Base-by-base conservation (phyloP, 1,140 invertebrate species). In the Atta colombica region DNA sequence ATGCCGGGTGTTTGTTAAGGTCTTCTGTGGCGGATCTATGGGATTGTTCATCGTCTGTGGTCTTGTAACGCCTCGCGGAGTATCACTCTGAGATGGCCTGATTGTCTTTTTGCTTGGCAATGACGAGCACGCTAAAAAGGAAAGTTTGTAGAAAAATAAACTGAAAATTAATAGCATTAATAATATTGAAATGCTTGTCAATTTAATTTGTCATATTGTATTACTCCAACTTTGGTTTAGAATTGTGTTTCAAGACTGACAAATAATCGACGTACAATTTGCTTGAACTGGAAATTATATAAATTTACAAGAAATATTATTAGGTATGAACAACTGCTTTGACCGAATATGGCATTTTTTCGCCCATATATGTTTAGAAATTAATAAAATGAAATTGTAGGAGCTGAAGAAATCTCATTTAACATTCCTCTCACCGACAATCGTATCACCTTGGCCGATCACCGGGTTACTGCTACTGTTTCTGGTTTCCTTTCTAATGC, bases 401-500 rank as follows among this genome's bases (percentile, higher is more conserved):
- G 1, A 55, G 21, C 18, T 31, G 66, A 39, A 39, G 39, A 6
- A n/a, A 21, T 82, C 3, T 60, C 18, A 45, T 31, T 12, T 28
- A 35, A 35, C 5, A 49, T 49, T 10, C 10, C 6, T 93, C 88
- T 95, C 95, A 75, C 91, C 93, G 16, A 86, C 31, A 21, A 49
- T 81, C 4, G 39, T 81, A 31, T 94, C 92, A 14, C 91, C 90
- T 86, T 94, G 93, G 18, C 92, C 93, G 7, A 90, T 85, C 1
- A 89, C 58, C 3, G 72, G 58, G 6, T 66, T 87, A 35, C 60
- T 74, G 21, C 60, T 84, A 63, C 65, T 51, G 0, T 68, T 81
- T 45, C 58, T 51, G 0, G 90, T 91, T 75, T 95, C 94, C 28
- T 93, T 95, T 71, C 90, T 94, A 60, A 94, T 92, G 68, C 94